phyloP scores from a whole-genome alignment of 2,797 vertebrate genomes.

The Dromococcyx pavoninus region DNA sequence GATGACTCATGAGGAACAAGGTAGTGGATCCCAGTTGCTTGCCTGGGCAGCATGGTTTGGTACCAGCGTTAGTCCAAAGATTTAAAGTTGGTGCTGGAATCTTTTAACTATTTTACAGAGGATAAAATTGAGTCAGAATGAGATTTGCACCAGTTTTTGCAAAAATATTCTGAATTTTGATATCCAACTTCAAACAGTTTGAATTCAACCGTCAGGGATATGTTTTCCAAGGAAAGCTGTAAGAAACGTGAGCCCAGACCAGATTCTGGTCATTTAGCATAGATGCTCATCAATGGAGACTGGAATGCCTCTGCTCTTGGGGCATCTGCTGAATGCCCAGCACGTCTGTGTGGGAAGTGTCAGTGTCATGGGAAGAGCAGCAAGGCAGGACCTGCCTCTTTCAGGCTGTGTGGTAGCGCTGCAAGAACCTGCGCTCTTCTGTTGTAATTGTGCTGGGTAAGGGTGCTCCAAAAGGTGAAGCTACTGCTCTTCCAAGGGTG shows the following conservation, averaged over 20 bases:
- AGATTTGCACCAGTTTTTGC: fast-evolving
- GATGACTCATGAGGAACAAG: fast-evolving
- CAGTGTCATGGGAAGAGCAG: neutral
- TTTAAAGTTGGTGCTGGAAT: fast-evolving
- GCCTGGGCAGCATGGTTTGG: fast-evolving
- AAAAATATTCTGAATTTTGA: neutral
- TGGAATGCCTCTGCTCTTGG: fast-evolving
- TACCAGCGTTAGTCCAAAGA: fast-evolving
- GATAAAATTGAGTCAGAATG: neutral
- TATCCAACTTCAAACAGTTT: fast-evolving
- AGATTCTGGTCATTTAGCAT: neutral
- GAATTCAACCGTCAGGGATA: neutral
- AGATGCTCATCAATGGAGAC: fast-evolving
- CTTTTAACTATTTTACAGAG: neutral
- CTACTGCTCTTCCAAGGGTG: neutral
- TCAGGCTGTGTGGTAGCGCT: fast-evolving
- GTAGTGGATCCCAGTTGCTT: no score
- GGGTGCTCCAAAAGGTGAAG: neutral
- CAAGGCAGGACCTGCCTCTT: neutral
- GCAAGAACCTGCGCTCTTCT: fast-evolving
- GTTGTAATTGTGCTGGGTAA: neutral
- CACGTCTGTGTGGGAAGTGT: fast-evolving
- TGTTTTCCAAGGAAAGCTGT: neutral
- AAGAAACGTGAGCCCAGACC: fast-evolving
- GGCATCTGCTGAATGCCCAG: fast-evolving